phyloP scores from a whole-genome alignment of 2,113 vertebrate species.

The Pelobates fuscus region DNA sequence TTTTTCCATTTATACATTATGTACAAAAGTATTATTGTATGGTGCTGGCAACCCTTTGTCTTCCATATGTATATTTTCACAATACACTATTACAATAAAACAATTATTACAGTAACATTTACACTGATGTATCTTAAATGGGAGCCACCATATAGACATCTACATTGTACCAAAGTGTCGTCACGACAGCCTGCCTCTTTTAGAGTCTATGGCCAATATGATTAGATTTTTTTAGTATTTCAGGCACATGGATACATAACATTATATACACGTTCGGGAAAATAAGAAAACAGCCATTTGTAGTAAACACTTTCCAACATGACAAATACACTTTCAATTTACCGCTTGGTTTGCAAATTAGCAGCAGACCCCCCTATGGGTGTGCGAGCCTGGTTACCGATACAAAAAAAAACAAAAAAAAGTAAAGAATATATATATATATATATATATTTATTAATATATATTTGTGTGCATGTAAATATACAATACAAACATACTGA shows the following conservation, averaged over 20 bases:
- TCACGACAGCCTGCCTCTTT: conserved; percentile 81
- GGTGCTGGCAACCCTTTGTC: conserved; percentile 86
- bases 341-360: conserved; percentile 76
- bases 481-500: conserved; percentile 60
- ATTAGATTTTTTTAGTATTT: conserved; percentile 79
- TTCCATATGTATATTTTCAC: conserved; percentile 88
- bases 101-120: conserved; percentile 92
- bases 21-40: conserved; percentile 89
- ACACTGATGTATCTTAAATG: conserved; percentile 84
- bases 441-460: conserved; percentile 63
- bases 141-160: conserved; percentile 86
- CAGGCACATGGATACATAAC: conserved; percentile 90
- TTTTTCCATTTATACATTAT: conserved; percentile 92
- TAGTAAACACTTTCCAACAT: conserved; percentile 69
- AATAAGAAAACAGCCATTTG: conserved; percentile 69
- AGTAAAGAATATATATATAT: conserved; percentile 78
- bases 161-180: conserved; percentile 83
- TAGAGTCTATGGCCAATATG: conserved; percentile 74
- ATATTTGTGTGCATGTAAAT: conserved; percentile 69
- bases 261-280: conserved; percentile 79
- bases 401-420: conserved; percentile 83
- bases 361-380: conserved; percentile 73
- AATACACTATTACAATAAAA: conserved; percentile 93
- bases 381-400: conserved; percentile 79
- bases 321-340: conserved; percentile 73